phyloP scores from a whole-genome alignment of 2,797 vertebrate species.

The Pipistrellus nathusii region DNA sequence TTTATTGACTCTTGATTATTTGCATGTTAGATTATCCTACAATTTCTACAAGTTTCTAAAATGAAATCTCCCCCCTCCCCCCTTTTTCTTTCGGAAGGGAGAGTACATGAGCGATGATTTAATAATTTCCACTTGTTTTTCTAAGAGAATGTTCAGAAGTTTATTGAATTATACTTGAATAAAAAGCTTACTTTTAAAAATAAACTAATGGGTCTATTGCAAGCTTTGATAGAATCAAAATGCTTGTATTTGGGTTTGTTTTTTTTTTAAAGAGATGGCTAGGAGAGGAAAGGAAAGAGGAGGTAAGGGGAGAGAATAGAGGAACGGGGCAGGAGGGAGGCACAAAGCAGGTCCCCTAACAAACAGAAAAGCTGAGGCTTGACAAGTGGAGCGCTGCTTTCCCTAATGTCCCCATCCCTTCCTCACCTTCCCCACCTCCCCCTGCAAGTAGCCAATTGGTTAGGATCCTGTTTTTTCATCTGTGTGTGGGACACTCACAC shows the following conservation, averaged over 20 bases:
- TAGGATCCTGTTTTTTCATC: neutral
- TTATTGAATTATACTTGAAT: neutral
- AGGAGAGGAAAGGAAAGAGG: neutral
- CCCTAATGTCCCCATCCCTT: too few species aligned
- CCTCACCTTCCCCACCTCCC: neutral
- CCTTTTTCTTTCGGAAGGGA: neutral
- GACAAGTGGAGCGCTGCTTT: neutral
- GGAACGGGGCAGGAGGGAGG: too few species aligned
- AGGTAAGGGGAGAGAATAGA: neutral
- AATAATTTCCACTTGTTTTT: neutral
- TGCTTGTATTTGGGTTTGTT: neutral
- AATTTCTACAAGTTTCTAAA: slow-evolving; percentile 1
- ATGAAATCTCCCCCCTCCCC: neutral
- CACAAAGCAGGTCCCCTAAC: neutral
- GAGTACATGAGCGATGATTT: neutral
- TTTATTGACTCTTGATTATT: neutral
- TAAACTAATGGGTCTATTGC: neutral
- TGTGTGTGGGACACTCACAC: neutral
- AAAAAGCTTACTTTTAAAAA: neutral
- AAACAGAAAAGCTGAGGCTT: neutral
- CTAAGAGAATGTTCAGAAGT: slow-evolving; percentile 12
- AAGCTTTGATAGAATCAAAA: neutral
- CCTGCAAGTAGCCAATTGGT: accelerated
- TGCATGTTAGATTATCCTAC: neutral
- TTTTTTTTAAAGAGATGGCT: neutral